Evolutionary conservation across 2,888 invertebrate species (phyloP).

Genomic region (Bimastos eiseni): DNA sequence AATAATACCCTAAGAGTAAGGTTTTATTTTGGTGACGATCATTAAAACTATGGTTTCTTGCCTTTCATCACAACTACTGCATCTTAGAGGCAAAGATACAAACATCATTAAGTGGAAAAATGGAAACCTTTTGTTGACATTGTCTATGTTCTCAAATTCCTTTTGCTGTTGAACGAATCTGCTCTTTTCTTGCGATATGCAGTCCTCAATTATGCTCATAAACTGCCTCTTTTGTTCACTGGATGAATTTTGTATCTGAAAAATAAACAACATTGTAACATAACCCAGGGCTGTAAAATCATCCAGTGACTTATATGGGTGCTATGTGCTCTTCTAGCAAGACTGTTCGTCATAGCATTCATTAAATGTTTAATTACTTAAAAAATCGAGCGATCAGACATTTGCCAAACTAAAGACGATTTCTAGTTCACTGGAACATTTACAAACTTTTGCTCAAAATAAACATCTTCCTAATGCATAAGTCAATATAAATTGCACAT

Average conservation of each 20-base stretch:
- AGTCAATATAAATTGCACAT: not conserved
- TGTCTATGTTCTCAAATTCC: not conserved
- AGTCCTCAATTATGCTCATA: slow-evolving; percentile 4
- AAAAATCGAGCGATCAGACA: not conserved
- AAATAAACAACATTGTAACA: not conserved
- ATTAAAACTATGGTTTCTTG: too few relatives aligned
- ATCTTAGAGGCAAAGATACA: not conserved
- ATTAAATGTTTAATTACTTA: too few relatives aligned
- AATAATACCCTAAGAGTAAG: too few relatives aligned
- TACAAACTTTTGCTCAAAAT: not conserved
- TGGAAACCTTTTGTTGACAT: not conserved
- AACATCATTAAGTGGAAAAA: not conserved
- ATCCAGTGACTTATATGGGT: not conserved
- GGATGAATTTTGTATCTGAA: not conserved
- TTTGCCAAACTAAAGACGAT: not conserved
- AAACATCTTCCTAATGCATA: too few relatives aligned
- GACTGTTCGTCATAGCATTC: not conserved
- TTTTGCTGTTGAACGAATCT: not conserved
- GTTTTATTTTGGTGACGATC: too few relatives aligned
- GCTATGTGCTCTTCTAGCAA: not conserved
- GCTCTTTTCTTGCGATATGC: not conserved
- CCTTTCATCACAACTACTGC: not conserved
- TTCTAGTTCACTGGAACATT: not conserved
- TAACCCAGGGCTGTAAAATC: not conserved
- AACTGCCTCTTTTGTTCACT: not conserved